Evolutionary conservation across 2,888 invertebrate species (phyloP).

Genomic region (Drosophila peninsularis): DNA sequence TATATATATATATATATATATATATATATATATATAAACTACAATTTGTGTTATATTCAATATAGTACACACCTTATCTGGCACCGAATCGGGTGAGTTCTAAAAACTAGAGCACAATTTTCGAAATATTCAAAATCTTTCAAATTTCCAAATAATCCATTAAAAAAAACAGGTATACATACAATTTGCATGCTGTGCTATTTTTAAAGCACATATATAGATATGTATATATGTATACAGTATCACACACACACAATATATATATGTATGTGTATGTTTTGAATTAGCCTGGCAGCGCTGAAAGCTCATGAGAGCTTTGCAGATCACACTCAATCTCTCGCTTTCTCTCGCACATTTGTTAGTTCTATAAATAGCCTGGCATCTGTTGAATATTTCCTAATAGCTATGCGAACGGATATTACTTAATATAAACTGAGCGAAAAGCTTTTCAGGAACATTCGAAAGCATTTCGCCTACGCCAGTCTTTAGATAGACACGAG

Average conservation of each 20-base stretch:
- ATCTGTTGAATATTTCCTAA: constrained; percentile 71
- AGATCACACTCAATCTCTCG: constrained; percentile 5
- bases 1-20: background rate
- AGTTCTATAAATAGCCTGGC: constrained; percentile 65
- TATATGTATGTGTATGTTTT: background rate
- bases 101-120: constrained; percentile 23
- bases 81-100: constrained; percentile 6
- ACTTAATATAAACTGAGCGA: constrained; percentile 61
- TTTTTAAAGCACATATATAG: constrained; percentile 40
- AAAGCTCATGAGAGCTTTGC: constrained; percentile 42
- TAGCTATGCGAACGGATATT: constrained; percentile 54
- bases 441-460: constrained; percentile 55
- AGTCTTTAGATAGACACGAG: constrained; percentile 39
- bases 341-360: background rate
- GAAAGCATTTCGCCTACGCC: constrained; percentile 34
- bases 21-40: background rate
- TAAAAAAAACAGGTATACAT: constrained; percentile 27
- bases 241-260: too few relatives aligned
- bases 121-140: constrained; percentile 32
- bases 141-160: constrained; percentile 27
- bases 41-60: too few relatives aligned
- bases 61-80: constrained; percentile 29
- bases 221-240: background rate
- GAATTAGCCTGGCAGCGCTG: background rate
- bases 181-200: constrained; percentile 34